phyloP scores from a whole-genome alignment of 2,888 invertebrate genomes.

The Rugalucina vietnamica region DNA sequence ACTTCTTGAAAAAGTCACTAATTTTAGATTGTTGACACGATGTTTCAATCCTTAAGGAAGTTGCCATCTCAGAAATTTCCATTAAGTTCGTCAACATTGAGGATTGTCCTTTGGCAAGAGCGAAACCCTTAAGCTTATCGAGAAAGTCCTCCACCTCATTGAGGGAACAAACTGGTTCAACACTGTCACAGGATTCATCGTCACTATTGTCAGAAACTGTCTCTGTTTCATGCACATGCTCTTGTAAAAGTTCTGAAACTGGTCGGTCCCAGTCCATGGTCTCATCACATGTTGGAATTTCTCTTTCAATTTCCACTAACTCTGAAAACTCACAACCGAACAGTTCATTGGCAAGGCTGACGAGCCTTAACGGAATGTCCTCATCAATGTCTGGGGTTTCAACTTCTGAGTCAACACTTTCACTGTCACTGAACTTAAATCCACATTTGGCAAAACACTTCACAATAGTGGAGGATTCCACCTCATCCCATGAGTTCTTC shows the following conservation, averaged over 20 bases:
- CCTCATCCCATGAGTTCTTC: slow-evolving; percentile 17
- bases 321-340: slow-evolving; percentile 42
- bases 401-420: background rate
- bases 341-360: slow-evolving; percentile 25
- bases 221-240: background rate
- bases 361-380: slow-evolving; percentile 15
- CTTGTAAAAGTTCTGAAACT: background rate
- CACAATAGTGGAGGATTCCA: slow-evolving; percentile 7
- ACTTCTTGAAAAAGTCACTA: background rate
- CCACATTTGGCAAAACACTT: slow-evolving; percentile 21
- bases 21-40: background rate
- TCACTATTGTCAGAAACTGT: slow-evolving; percentile 7
- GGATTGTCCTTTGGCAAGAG: background rate
- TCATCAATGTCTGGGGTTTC: slow-evolving; percentile 22
- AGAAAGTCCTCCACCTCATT: background rate
- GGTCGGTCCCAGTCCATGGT: slow-evolving; percentile 24
- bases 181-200: background rate
- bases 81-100: background rate
- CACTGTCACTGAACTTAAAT: background rate
- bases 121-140: background rate
- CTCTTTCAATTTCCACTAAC: slow-evolving; percentile 5
- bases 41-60: background rate
- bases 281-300: slow-evolving; percentile 32
- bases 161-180: background rate
- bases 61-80: background rate